Percentiles rank a stretch among this genome's conserved stretches.
Evolutionary conservation across 2,888 invertebrate genomes (phyloP).

Genomic region (Idaea straminata): DNA sequence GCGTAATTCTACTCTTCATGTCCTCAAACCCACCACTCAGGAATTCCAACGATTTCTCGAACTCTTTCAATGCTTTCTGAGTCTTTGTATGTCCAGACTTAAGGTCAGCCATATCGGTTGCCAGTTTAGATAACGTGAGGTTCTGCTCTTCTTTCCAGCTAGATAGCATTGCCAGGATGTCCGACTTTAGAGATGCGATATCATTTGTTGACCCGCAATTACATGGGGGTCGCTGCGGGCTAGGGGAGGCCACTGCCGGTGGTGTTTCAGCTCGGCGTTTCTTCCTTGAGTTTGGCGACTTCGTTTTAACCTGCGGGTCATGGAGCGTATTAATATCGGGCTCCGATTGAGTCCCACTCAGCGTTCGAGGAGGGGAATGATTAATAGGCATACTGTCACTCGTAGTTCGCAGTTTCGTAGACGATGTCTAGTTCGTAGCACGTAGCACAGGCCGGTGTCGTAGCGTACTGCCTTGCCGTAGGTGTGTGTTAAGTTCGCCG

Average conservation of each 20-base stretch:
- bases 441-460: background rate
- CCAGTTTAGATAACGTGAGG: background rate
- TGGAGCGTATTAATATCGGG: background rate
- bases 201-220: background rate
- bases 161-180: background rate
- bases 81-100: background rate
- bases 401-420: too few relatives aligned
- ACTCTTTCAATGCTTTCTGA: background rate
- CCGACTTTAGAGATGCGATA: background rate
- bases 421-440: background rate
- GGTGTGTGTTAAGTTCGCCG: background rate
- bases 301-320: background rate
- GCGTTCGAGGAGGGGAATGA: too few relatives aligned
- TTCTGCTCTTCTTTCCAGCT: constrained; percentile 2
- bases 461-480: background rate
- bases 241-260: background rate
- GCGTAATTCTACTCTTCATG: background rate
- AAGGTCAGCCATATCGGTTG: background rate
- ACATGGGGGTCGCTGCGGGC: background rate
- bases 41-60: constrained; percentile 2
- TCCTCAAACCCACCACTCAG: constrained; percentile 3
- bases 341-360: background rate
- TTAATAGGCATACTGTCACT: too few relatives aligned
- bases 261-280: background rate
- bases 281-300: background rate